Evolutionary conservation across 2,113 vertebrate genomes (phyloP).

Genomic region (Sinocyclocheilus anshuiensis): DNA sequence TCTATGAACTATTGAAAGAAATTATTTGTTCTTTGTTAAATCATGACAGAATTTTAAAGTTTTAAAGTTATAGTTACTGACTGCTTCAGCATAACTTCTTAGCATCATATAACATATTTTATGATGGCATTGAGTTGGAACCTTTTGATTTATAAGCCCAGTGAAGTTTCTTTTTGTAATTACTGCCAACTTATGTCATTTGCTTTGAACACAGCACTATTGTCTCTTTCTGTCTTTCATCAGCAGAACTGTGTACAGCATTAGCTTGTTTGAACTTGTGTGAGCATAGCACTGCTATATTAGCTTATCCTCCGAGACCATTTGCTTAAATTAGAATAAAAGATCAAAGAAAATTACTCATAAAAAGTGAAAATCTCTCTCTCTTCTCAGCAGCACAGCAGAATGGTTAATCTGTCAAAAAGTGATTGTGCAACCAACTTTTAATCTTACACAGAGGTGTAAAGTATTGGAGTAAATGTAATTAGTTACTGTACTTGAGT

Average conservation of each 20-base stretch:
- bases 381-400: neutral
- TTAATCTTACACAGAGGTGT: neutral
- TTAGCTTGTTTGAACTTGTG: slow-evolving; percentile 28
- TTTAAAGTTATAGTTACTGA: no score
- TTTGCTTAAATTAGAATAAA: slow-evolving; percentile 18
- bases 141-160: slow-evolving; percentile 42
- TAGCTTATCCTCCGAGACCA: neutral
- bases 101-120: slow-evolving; percentile 18
- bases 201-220: slow-evolving; percentile 16
- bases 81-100: neutral
- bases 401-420: neutral
- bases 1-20: neutral
- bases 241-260: slow-evolving; percentile 6
- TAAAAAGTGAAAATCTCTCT: neutral
- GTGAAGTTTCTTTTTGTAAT: slow-evolving; percentile 37
- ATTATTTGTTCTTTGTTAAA: neutral
- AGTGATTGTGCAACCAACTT: neutral
- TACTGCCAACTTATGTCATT: slow-evolving; percentile 32
- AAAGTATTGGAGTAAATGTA: no score
- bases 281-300: neutral
- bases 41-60: neutral
- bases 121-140: neutral
- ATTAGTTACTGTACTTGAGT: no score
- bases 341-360: slow-evolving; percentile 16
- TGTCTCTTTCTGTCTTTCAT: slow-evolving; percentile 24